Evolutionary conservation across 35 echinoderm and acorn worm genomes (phyloP), one percentile per base, ranked within the genome.

Genomic region (Amphiura filiformis): DNA sequence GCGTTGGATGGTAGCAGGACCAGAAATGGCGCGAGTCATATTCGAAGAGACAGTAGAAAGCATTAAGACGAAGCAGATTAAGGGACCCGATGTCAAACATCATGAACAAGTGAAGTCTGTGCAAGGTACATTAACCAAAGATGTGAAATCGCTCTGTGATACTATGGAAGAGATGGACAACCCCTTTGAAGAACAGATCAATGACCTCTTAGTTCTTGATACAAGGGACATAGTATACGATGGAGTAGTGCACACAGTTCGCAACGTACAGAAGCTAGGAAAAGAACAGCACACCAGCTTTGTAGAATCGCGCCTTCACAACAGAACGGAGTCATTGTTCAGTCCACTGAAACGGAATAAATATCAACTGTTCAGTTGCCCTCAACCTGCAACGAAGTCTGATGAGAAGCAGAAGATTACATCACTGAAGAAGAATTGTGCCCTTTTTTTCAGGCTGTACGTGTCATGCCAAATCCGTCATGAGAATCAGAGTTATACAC

Each of bases 1-100:
- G 17, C 81, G 84, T 36, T 86, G 88, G 82, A 90, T 90, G 88
- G 42, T 94, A 12, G 82, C 92, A 79, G 92, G 87, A 52, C 41
- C 83, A 76, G 88, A 90, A 64, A 84, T 94, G 79, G 89, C 88
- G 76, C 64, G 88, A 76, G 37, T 94, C 85, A 78, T 36, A 39
- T 75, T 91, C 13, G 92, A 90, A 41, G 75, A 90, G 80, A 5
- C 90, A 26, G 39, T 41, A 0, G 35, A 76, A 64, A 32, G 34
- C 28, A 36, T 64, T 90, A 14, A 84, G 33, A 87, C 39, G 79
- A 65, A 65, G 41, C 70, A 39, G 26, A 34, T 57, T 34, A 36
- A 49, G 35, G 75, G 28, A n/a, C 32, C 14, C 84, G 35, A 84
- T 70, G 23, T 84, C 88, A 65, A 78, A 7, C 89, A 93, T 56